Percentiles rank a stretch among this genome's conserved stretches.
Conservation (phyloP, 2,888 invertebrate species). For the Acleris cristana region DNA sequence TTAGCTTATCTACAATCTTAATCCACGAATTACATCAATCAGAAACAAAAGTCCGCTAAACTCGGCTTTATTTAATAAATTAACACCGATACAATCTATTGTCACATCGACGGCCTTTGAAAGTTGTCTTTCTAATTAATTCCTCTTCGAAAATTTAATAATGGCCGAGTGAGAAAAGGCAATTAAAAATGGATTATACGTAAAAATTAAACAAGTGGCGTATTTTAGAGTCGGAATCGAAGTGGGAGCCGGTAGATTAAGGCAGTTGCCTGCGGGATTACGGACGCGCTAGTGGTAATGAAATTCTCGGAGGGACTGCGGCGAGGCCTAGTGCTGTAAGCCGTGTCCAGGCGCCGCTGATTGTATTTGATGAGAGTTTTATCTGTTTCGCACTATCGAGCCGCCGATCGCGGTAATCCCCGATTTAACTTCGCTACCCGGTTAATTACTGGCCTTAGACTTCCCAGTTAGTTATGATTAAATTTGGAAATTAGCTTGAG, state of each 20-base stretch:
- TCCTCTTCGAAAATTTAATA: slow-evolving; percentile 75
- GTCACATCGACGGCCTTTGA: slow-evolving; percentile 70
- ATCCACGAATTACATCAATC: slow-evolving; percentile 62
- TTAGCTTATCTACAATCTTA: slow-evolving; percentile 46
- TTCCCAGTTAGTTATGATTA: slow-evolving; percentile 46
- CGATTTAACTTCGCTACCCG: slow-evolving; percentile 64
- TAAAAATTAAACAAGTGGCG: slow-evolving; percentile 77
- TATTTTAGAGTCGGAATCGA: slow-evolving; percentile 77
- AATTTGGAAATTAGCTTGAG: slow-evolving; percentile 15
- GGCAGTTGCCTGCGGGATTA: slow-evolving; percentile 76
- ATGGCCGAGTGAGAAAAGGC: slow-evolving; percentile 63
- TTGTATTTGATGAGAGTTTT: slow-evolving; percentile 82
- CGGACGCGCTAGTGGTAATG: slow-evolving; percentile 79
- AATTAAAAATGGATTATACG: slow-evolving; percentile 82
- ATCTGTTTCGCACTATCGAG: slow-evolving; percentile 73
- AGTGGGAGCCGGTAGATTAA: slow-evolving; percentile 76
- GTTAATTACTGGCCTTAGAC: slow-evolving; percentile 61
- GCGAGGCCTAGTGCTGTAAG: slow-evolving; percentile 77
- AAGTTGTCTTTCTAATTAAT: slow-evolving; percentile 75
- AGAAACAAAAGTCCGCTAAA: slow-evolving; percentile 60
- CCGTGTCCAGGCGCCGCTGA: slow-evolving; percentile 76
- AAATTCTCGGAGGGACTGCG: slow-evolving; percentile 78
- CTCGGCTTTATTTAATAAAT: slow-evolving; percentile 70
- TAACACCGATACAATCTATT: slow-evolving; percentile 76
- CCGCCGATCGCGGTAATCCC: slow-evolving; percentile 62